A percentile compares a stretch with the other conserved stretches of the same genome.
phyloP scores from a whole-genome alignment of 2,797 vertebrate genomes.

The Myiotriccus ornatus region DNA sequence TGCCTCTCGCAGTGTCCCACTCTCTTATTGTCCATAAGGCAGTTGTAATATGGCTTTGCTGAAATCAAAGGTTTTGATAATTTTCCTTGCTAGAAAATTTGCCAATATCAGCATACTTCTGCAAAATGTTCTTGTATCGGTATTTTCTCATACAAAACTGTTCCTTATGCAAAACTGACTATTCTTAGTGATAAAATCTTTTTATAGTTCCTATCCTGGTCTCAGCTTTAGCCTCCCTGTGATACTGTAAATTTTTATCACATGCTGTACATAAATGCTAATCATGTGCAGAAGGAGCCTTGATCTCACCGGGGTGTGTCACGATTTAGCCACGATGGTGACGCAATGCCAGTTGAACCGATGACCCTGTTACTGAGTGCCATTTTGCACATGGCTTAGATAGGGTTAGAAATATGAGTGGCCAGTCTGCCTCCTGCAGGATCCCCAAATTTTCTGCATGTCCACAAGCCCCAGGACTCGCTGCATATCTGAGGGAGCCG shows the following conservation, averaged over 20 bases:
- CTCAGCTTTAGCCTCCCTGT: slow-evolving; percentile 14
- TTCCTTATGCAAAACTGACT: background rate
- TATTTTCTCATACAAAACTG: slow-evolving; percentile 33
- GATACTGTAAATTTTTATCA: slow-evolving; percentile 40
- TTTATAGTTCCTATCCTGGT: slow-evolving; percentile 17
- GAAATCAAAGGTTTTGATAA: background rate
- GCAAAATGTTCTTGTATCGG: background rate
- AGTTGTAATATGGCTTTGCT: background rate
- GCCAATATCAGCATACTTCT: slow-evolving; percentile 8
- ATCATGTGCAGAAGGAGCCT: slow-evolving; percentile 10
- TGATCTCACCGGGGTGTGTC: background rate
- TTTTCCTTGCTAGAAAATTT: background rate
- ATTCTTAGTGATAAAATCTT: slow-evolving; percentile 33
- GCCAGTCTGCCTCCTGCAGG: background rate
- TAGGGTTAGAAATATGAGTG: background rate
- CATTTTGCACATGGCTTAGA: background rate
- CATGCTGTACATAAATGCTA: slow-evolving; percentile 7
- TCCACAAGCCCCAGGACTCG: background rate
- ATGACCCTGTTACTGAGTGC: background rate
- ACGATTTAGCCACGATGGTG: background rate
- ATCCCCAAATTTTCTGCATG: background rate
- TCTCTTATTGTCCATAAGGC: background rate
- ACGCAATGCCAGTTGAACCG: background rate
- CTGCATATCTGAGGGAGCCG: background rate
- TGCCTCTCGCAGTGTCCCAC: background rate